These are phyloP conservation scores for Pipistrellus pygmaeus DNA, from an alignment of 2,797 vertebrate species.

Conservation along the genomic window DNA sequence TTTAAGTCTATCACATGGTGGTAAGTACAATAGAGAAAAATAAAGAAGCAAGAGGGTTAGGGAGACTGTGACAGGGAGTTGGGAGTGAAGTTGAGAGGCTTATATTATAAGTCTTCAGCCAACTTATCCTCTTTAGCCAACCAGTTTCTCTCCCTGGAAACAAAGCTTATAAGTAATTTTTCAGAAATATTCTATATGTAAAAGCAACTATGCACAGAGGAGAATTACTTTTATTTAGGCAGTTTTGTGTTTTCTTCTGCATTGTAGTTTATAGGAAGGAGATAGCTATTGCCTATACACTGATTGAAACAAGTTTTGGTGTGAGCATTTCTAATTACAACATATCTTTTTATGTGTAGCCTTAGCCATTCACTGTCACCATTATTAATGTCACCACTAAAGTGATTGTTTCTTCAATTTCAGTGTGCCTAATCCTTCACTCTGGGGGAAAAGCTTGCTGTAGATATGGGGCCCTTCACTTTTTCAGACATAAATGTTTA, in stretches of 20 bases:
- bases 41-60: background rate
- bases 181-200: background rate
- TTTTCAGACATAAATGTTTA: background rate
- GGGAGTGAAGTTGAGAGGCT: background rate
- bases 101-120: background rate
- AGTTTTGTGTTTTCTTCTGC: background rate
- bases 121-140: background rate
- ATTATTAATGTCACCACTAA: conserved; percentile 6
- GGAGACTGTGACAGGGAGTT: background rate
- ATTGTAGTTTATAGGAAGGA: background rate
- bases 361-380: background rate
- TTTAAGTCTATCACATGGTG: background rate
- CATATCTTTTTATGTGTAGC: background rate
- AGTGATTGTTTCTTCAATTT: background rate
- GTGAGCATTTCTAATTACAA: background rate
- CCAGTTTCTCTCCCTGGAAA: background rate
- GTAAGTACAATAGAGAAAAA: background rate
- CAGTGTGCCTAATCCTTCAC: background rate
- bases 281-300: background rate
- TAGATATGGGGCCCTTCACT: background rate
- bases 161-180: background rate
- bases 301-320: conserved; percentile 2
- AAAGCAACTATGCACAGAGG: background rate
- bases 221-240: background rate
- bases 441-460: background rate